Percentiles rank a stretch among this genome's conserved stretches.
phyloP scores from a whole-genome alignment of 2,797 vertebrate genomes.

The Darevskia nairensis region DNA sequence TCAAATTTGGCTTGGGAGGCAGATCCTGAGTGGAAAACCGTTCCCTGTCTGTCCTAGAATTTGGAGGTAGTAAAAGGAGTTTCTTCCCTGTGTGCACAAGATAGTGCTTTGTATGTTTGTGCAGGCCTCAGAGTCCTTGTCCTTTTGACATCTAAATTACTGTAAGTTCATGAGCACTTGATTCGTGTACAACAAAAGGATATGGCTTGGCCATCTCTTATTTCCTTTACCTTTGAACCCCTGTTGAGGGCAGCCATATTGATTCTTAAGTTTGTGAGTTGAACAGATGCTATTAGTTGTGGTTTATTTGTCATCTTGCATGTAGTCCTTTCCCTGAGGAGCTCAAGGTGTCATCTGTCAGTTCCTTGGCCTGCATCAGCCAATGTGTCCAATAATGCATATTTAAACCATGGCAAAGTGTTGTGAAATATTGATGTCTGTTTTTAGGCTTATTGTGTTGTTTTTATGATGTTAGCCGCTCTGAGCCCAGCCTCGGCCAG shows the following conservation, averaged over 20 bases:
- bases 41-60: background rate
- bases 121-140: too few species aligned
- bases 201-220: background rate
- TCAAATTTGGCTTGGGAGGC: too few species aligned
- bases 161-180: background rate
- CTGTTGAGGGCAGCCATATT: too few species aligned
- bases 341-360: too few species aligned
- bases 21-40: too few species aligned
- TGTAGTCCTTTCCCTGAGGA: background rate
- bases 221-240: background rate
- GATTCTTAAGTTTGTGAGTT: background rate
- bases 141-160: background rate
- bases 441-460: too few species aligned
- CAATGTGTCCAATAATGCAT: background rate
- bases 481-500: too few species aligned
- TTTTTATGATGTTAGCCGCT: too few species aligned
- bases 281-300: background rate
- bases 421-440: background rate
- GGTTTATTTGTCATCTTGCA: background rate
- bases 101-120: background rate
- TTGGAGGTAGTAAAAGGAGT: too few species aligned
- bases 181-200: too few species aligned
- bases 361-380: background rate
- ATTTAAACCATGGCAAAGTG: background rate
- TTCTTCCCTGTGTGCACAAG: background rate